These are phyloP conservation scores for Orthosia cruda DNA, from an alignment of 2,888 invertebrate genomes.

Conservation along the genomic window DNA sequence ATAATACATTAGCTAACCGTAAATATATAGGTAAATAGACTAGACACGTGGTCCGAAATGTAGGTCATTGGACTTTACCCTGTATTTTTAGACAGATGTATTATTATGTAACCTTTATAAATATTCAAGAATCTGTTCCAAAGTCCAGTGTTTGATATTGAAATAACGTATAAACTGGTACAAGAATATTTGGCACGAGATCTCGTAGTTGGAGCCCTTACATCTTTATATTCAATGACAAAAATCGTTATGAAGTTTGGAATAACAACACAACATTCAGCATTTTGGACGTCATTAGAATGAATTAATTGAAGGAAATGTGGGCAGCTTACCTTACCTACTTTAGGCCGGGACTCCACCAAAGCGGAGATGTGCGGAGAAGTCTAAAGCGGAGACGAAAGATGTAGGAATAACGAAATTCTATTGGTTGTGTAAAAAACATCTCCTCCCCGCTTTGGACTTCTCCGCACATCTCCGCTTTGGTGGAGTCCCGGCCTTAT, in stretches of 20 bases:
- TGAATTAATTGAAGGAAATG: conserved; percentile 6
- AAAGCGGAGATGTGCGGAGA: no score
- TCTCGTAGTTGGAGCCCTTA: conserved; percentile 38
- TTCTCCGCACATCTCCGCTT: no score
- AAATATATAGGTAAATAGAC: conserved; percentile 40
- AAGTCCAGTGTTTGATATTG: conserved; percentile 72
- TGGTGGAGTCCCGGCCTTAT: no score
- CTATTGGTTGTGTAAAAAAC: no score
- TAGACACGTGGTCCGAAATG: conserved; percentile 45
- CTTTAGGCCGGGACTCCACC: no score
- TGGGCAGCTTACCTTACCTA: background rate
- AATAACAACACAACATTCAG: conserved; percentile 36
- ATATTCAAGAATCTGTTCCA: conserved; percentile 65
- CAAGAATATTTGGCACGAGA: conserved; percentile 77
- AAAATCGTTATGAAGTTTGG: conserved; percentile 36
- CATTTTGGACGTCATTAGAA: conserved; percentile 26
- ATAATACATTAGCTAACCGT: conserved; percentile 6
- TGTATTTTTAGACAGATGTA: conserved; percentile 50
- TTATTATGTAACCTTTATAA: conserved; percentile 55
- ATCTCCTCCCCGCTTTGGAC: no score
- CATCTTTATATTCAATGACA: conserved; percentile 52
- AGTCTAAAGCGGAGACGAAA: no score
- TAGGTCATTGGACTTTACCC: conserved; percentile 72
- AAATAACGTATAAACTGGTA: conserved; percentile 70
- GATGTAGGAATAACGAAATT: no score